Conservation (phyloP, 2,888 invertebrate genomes). For the Volucella inflata region DNA sequence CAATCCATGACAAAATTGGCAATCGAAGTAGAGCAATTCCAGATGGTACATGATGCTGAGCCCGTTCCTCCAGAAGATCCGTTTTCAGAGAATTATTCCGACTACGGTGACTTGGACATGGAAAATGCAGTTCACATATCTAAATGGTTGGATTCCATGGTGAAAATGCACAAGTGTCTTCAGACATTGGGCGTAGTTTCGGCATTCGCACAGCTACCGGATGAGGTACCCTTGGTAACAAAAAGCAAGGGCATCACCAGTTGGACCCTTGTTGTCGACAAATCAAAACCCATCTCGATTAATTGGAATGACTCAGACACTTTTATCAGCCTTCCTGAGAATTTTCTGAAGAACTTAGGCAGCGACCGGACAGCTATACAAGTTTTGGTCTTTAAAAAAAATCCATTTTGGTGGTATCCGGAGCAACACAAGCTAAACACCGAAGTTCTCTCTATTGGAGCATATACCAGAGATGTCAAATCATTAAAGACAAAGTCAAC, state of each 20-base stretch:
- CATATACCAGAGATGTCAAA: conserved; percentile 43
- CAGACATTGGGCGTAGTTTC: conserved; percentile 54
- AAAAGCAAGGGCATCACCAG: conserved; percentile 28
- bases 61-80: conserved; percentile 40
- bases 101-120: conserved; percentile 73
- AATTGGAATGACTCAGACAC: conserved; percentile 28
- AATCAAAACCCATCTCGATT: neutral
- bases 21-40: conserved; percentile 64
- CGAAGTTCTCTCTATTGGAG: conserved; percentile 72
- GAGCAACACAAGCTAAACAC: conserved; percentile 70
- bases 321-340: conserved; percentile 1
- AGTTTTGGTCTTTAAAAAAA: conserved; percentile 48
- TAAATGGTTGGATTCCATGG: conserved; percentile 71
- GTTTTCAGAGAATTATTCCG: conserved; percentile 73
- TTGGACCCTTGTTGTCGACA: conserved; percentile 36
- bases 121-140: conserved; percentile 63
- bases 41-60: conserved; percentile 50
- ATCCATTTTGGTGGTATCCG: conserved; percentile 80
- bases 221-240: neutral
- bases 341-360: neutral
- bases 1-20: conserved; percentile 64
- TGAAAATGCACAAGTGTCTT: conserved; percentile 41
- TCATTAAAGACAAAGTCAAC: conserved; percentile 8
- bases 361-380: conserved; percentile 36
- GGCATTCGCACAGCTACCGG: conserved; percentile 54